These are phyloP conservation scores for Ormyrus nitidulus DNA, from an alignment of 2,888 invertebrate species.

Conservation along the genomic window DNA sequence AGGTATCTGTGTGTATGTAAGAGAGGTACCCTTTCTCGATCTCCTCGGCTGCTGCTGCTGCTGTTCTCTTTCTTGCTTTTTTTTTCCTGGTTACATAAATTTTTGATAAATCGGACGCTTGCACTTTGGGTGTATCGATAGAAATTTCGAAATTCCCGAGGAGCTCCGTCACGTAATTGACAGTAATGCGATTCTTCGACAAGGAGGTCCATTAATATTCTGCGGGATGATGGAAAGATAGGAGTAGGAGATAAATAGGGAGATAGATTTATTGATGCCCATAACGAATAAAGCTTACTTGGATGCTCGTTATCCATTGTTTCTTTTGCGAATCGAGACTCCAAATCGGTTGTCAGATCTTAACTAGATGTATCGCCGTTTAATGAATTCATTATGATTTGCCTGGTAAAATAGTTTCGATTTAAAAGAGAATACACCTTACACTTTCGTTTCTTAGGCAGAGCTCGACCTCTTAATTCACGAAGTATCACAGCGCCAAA, in stretches of 20 bases:
- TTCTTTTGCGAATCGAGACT: not conserved
- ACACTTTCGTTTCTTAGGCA: no score
- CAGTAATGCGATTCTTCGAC: constrained; percentile 55
- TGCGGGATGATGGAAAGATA: constrained; percentile 46
- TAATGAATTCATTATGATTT: not conserved
- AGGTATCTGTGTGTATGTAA: constrained; percentile 30
- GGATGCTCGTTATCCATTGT: not conserved
- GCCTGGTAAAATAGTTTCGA: not conserved
- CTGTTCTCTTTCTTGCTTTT: constrained; percentile 3
- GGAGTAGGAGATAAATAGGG: constrained; percentile 21
- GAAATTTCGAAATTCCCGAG: constrained; percentile 33
- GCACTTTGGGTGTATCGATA: constrained; percentile 51
- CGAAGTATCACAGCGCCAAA: no score
- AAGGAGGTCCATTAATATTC: constrained; percentile 58
- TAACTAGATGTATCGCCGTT: not conserved
- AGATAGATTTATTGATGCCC: constrained; percentile 10
- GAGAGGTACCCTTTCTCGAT: not conserved
- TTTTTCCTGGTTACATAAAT: constrained; percentile 26
- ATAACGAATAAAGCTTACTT: not conserved
- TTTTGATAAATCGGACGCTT: constrained; percentile 58
- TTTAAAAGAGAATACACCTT: no score
- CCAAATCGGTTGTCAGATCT: not conserved
- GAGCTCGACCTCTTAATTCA: no score
- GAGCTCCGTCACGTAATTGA: constrained; percentile 44
- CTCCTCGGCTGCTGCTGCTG: not conserved